Conservation (phyloP, 2,113 vertebrate genomes). For the Hipposideros armiger region DNA sequence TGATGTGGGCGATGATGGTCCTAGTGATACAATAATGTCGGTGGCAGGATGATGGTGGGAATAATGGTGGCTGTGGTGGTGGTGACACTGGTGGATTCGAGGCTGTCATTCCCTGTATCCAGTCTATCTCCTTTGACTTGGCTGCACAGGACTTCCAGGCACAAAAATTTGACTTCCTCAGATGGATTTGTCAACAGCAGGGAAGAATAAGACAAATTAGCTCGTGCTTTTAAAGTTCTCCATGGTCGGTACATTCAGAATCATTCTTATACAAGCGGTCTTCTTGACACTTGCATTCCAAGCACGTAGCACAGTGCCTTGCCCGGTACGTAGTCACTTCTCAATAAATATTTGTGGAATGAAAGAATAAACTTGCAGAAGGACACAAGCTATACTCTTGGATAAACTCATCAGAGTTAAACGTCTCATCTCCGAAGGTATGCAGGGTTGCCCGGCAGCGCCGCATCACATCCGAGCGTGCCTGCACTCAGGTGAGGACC, state of each 20-base stretch:
- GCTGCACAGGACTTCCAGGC: background rate
- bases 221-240: background rate
- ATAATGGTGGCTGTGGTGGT: background rate
- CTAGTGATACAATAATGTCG: accelerated
- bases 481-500: accelerated
- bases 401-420: background rate
- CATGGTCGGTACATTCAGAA: background rate
- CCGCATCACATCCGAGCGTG: accelerated
- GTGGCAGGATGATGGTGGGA: too few species aligned
- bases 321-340: background rate
- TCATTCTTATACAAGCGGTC: background rate
- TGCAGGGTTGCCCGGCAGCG: accelerated
- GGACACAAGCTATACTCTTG: background rate
- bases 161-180: background rate
- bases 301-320: accelerated
- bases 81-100: background rate
- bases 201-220: background rate
- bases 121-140: background rate
- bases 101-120: background rate
- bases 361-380: background rate
- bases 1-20: background rate
- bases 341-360: background rate
- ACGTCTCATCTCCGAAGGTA: background rate
- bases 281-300: background rate
- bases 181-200: background rate